These are phyloP conservation scores for Microcebus ravelobensis DNA, from an alignment of 2,113 vertebrate species.

Conservation along the genomic window DNA sequence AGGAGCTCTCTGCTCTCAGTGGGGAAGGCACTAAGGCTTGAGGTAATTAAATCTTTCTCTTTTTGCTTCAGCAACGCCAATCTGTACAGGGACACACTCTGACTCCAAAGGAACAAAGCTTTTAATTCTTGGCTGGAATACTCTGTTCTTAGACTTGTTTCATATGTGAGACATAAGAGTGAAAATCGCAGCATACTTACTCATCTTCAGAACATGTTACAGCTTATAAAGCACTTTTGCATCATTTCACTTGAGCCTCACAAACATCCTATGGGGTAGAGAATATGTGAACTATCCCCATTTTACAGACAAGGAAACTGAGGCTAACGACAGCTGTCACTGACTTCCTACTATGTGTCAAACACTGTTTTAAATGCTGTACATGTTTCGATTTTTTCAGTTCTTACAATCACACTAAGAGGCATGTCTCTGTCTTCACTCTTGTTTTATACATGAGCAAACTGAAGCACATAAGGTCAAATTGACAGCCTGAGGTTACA, in stretches of 20 bases:
- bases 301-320: not conserved
- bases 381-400: not conserved
- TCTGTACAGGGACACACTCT: constrained; percentile 73
- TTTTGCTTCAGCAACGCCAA: constrained; percentile 70
- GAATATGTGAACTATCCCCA: not conserved
- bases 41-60: constrained; percentile 81
- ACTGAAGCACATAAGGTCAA: not conserved
- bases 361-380: not conserved
- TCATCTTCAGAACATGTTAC: not conserved
- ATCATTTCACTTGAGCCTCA: not conserved
- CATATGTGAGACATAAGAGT: not conserved
- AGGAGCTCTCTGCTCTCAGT: constrained; percentile 29
- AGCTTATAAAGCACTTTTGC: not conserved
- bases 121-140: constrained; percentile 76
- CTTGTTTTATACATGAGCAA: not conserved
- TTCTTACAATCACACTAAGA: not conserved
- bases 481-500: not conserved
- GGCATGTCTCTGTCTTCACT: not conserved
- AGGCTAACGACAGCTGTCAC: not conserved
- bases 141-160: constrained; percentile 69
- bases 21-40: constrained; percentile 51
- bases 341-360: not conserved
- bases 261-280: not conserved
- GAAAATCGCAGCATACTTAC: not conserved
- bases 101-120: constrained; percentile 76